Conservation (phyloP, 2,797 vertebrate genomes). For the Gymnothorax reevesii region DNA sequence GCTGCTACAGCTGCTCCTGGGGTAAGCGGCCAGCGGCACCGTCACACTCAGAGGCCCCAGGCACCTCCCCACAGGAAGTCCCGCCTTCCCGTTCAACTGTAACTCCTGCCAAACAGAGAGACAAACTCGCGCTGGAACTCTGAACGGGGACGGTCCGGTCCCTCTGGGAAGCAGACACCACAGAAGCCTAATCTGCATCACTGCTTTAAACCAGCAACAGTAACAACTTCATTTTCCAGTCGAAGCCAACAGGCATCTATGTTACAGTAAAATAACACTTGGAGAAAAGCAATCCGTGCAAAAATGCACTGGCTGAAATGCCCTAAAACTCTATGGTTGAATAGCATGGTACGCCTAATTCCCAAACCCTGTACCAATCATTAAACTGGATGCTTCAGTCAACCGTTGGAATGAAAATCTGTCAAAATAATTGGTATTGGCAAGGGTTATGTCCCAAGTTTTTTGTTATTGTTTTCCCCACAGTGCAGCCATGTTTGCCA, state of each 20-base stretch:
- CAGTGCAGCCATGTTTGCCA: too few relatives aligned
- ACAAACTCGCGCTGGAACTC: neutral
- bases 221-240: neutral
- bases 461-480: too few relatives aligned
- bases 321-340: neutral
- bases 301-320: neutral
- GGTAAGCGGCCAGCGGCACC: constrained; percentile 67
- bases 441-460: too few relatives aligned
- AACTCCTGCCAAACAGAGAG: constrained; percentile 69
- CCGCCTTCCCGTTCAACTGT: constrained; percentile 76
- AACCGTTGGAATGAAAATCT: too few relatives aligned
- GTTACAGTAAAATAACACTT: neutral
- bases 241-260: neutral
- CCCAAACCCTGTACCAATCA: neutral
- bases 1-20: constrained; percentile 87
- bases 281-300: neutral
- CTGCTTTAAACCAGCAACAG: neutral
- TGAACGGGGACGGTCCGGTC: neutral
- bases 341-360: neutral
- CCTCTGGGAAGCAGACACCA: too few relatives aligned
- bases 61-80: constrained; percentile 64
- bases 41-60: constrained; percentile 77
- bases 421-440: too few relatives aligned
- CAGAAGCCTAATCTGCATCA: neutral
- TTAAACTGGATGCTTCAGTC: neutral